A percentile compares a stretch with the other conserved stretches of the same genome.
Evolutionary conservation across 2,888 invertebrate genomes (phyloP).

Genomic region (Phlogophora meticulosa): DNA sequence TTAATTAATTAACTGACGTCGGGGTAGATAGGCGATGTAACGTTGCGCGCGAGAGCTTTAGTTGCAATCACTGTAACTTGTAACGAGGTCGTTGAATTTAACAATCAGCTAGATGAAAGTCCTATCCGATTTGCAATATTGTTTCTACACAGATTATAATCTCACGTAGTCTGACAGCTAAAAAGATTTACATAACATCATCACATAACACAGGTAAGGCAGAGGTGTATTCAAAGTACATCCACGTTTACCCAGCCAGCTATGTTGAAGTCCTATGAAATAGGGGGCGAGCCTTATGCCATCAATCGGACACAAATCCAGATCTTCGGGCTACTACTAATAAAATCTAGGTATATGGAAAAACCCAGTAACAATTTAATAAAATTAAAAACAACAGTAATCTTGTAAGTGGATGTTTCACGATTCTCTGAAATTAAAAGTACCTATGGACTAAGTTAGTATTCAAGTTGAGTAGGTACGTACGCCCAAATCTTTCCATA

Average conservation of each 20-base stretch:
- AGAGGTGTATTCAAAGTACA: too few species aligned
- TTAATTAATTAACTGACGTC: constrained; percentile 42
- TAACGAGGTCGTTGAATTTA: constrained; percentile 47
- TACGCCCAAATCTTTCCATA: constrained; percentile 23
- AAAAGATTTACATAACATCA: too few species aligned
- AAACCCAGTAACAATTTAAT: constrained; percentile 6
- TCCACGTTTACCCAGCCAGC: too few species aligned
- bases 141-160: constrained; percentile 5
- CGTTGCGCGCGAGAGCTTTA: constrained; percentile 43
- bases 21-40: constrained; percentile 30
- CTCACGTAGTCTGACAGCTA: background rate
- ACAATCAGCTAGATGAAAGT: constrained; percentile 44
- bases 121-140: constrained; percentile 31
- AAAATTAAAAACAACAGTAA: constrained; percentile 2
- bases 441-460: constrained; percentile 18
- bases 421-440: constrained; percentile 8
- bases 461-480: constrained; percentile 25
- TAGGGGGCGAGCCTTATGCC: too few species aligned
- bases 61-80: constrained; percentile 38
- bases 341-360: too few species aligned
- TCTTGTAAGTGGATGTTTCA: constrained; percentile 5
- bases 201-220: too few species aligned
- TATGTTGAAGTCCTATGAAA: too few species aligned
- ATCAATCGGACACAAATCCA: too few species aligned
- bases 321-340: too few species aligned